Conservation (phyloP, 30 jellyfish, hydroid and myxozoan species). For the Aurelia sp. region DNA sequence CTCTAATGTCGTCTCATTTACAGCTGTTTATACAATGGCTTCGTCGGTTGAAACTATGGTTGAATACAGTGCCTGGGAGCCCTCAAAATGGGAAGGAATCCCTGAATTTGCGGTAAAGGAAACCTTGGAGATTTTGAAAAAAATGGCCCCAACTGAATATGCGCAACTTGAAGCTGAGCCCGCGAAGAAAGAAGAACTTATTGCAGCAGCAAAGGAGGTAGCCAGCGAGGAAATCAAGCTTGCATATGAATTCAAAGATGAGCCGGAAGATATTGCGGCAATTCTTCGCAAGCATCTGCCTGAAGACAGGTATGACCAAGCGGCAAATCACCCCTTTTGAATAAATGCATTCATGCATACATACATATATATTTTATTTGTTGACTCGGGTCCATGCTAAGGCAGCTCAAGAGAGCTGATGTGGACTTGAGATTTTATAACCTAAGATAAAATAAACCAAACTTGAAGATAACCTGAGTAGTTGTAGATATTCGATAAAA, state of each 20-base stretch:
- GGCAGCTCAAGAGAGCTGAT: too few relatives aligned
- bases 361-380: too few relatives aligned
- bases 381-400: too few relatives aligned
- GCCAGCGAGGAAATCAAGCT: neutral
- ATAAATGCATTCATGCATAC: too few relatives aligned
- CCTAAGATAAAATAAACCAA: too few relatives aligned
- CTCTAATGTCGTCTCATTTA: too few relatives aligned
- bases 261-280: neutral
- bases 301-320: neutral
- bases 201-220: neutral
- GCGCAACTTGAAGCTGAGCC: conserved; percentile 1
- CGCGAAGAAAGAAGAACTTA: neutral
- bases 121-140: neutral
- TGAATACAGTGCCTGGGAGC: neutral
- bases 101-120: neutral
- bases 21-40: too few relatives aligned
- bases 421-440: too few relatives aligned
- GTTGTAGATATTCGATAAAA: too few relatives aligned
- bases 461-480: too few relatives aligned
- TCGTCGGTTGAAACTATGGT: neutral
- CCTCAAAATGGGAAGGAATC: neutral
- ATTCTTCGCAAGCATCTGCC: neutral
- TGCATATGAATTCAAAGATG: neutral
- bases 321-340: too few relatives aligned
- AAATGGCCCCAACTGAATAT: neutral